A percentile compares a stretch with the other conserved stretches of the same genome.
phyloP scores from a whole-genome alignment of 2,797 vertebrate species.

The Ambastaia sidthimunki region DNA sequence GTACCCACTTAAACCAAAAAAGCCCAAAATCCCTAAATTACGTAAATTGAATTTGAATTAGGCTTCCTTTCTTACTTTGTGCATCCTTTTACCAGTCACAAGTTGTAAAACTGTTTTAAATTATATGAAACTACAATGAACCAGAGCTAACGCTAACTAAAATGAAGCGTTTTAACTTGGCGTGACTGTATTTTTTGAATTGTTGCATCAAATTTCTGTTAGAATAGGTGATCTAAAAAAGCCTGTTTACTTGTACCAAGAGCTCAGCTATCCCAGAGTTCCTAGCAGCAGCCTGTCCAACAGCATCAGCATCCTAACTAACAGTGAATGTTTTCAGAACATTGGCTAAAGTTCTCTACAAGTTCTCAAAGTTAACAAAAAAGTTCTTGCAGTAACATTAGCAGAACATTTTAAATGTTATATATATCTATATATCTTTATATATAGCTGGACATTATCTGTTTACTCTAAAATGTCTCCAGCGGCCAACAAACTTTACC shows the following conservation, averaged over 20 bases:
- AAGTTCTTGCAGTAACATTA: no score
- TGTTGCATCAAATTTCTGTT: not conserved
- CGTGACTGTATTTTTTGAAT: not conserved
- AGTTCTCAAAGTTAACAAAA: no score
- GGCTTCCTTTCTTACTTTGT: not conserved
- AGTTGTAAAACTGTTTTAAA: slow-evolving; percentile 20
- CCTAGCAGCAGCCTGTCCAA: not conserved
- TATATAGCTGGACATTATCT: not conserved
- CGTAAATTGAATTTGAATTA: slow-evolving; percentile 32
- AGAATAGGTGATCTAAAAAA: not conserved
- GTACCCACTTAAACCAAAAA: slow-evolving; percentile 5
- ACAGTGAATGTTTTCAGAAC: no score
- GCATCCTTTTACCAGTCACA: slow-evolving; percentile 18
- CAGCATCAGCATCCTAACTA: not conserved
- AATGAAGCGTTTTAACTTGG: slow-evolving; percentile 23
- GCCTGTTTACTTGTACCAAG: not conserved
- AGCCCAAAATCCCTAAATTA: slow-evolving; percentile 7
- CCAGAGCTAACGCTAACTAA: not conserved
- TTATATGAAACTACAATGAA: not conserved
- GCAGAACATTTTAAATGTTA: no score
- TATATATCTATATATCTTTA: no score
- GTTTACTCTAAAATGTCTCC: not conserved
- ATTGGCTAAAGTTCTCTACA: no score
- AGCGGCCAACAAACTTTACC: not conserved
- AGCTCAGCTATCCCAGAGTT: not conserved